These are phyloP conservation scores for Gambusia affinis DNA, from an alignment of 2,113 vertebrate genomes.

Conservation along the genomic window DNA sequence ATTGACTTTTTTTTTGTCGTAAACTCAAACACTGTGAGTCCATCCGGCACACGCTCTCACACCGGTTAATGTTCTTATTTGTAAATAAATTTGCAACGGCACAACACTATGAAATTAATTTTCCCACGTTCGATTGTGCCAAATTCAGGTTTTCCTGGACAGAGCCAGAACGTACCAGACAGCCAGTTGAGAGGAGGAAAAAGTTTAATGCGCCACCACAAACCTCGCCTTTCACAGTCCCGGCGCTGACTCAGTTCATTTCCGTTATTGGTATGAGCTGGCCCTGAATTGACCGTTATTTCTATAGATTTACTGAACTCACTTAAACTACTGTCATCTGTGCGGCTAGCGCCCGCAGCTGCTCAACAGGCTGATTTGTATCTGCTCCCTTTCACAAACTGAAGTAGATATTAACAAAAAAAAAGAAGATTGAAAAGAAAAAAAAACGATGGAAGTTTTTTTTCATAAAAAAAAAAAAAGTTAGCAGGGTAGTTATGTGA, in stretches of 20 bases:
- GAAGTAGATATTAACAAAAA: no score
- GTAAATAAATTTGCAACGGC: background rate
- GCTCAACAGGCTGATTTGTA: no score
- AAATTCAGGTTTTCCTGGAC: conserved; percentile 23
- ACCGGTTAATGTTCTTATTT: background rate
- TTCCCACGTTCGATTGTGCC: background rate
- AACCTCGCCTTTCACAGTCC: conserved; percentile 35
- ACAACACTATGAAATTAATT: background rate
- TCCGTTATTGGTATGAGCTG: conserved; percentile 61
- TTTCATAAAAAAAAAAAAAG: no score
- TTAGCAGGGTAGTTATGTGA: no score
- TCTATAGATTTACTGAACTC: conserved; percentile 33
- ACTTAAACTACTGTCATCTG: conserved; percentile 5
- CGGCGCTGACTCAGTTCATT: conserved; percentile 71
- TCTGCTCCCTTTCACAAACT: no score
- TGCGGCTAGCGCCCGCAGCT: conserved; percentile 1
- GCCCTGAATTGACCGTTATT: conserved; percentile 42
- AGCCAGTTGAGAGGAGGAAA: conserved; percentile 25
- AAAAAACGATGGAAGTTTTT: no score
- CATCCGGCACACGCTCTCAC: background rate
- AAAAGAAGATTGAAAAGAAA: no score
- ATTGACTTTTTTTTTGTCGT: background rate
- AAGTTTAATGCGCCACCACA: conserved; percentile 38
- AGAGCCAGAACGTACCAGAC: conserved; percentile 27
- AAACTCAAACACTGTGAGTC: conserved; percentile 54